Evolutionary conservation across 2,888 invertebrate species (phyloP), one percentile per base, ranked within the genome.

Genomic region (Machimus atricapillus): DNA sequence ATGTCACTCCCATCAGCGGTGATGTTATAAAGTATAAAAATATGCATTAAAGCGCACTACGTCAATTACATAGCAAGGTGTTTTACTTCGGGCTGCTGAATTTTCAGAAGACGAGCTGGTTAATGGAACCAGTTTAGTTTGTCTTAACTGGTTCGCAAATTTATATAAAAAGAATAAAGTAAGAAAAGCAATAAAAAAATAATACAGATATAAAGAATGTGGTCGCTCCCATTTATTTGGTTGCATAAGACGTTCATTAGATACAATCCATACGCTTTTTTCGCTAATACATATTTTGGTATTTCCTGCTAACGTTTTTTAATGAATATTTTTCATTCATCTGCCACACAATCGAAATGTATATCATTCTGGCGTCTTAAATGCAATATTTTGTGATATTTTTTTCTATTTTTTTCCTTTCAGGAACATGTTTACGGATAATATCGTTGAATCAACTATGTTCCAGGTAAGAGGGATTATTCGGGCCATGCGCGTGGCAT

Each of bases 361-460:
- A 46, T 43, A n/a, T 12, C 19, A 43, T 73, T 79, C 19, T 56
- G 27, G 73, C 37, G 19, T 23, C 40, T 52, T 58, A 66, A 16
- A 52, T 77, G 23, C 58, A 76, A 16, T 23, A 73, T 87, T 82
- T 77, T 16, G 31, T 83, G 56, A 37, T 27, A 46, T 7, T n/a
- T n/a, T 58, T 46, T 23, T 82, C 14, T 34, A 34, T 87, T 87
- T 88, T 86, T 89, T 89, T 89, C 88, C 89, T 95, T 95, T 88
- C 94, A 97, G 98, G 92, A 98, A 98, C 91, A 95, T 98, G 93
- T 98, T 98, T 91, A 97, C 98, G 40, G 97, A 97, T 90, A 98
- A 98, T 93, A 94, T 98, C 88, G 95, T 97, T 40, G 96, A 97
- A 91, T 97, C 98, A 14, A 96, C 97, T 89, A 95, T 97, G 90